phyloP scores from a whole-genome alignment of 1,140 invertebrate species.

The Ridgeia piscesae region DNA sequence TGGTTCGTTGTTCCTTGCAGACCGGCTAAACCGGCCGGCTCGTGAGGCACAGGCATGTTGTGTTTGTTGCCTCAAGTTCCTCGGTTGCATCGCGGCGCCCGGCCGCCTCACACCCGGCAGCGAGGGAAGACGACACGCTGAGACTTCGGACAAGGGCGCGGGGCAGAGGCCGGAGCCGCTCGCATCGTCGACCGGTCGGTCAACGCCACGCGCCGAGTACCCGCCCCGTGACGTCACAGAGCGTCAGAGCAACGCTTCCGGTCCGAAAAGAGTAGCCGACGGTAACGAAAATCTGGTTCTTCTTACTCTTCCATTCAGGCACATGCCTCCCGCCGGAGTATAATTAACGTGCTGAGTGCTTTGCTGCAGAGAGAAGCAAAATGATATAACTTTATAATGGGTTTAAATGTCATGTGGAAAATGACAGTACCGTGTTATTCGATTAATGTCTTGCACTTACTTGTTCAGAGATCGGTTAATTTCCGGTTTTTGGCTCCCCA shows the following conservation, averaged over 20 bases:
- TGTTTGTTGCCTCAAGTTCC: not conserved
- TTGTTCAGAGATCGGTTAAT: too few species aligned
- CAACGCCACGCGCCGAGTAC: not conserved
- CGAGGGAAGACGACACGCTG: not conserved
- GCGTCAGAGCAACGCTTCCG: not conserved
- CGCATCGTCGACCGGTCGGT: not conserved
- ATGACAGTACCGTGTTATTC: too few species aligned
- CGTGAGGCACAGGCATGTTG: not conserved
- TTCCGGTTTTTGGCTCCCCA: too few species aligned
- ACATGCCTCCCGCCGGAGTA: too few species aligned
- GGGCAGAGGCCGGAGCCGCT: too few species aligned
- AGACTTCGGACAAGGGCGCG: not conserved
- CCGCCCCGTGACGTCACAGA: not conserved
- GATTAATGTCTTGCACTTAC: too few species aligned
- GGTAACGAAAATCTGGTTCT: not conserved
- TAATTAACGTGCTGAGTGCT: too few species aligned
- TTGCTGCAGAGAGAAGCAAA: too few species aligned
- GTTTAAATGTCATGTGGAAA: too few species aligned
- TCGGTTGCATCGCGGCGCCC: not conserved
- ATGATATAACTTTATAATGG: too few species aligned
- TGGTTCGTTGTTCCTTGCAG: not conserved
- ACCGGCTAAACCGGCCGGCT: not conserved
- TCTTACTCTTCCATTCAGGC: too few species aligned
- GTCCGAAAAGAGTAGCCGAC: not conserved
- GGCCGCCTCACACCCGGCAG: not conserved